Evolutionary conservation across 2,797 vertebrate genomes (phyloP), one percentile per base, ranked within the genome.

Genomic region (Sebastes cheni): DNA sequence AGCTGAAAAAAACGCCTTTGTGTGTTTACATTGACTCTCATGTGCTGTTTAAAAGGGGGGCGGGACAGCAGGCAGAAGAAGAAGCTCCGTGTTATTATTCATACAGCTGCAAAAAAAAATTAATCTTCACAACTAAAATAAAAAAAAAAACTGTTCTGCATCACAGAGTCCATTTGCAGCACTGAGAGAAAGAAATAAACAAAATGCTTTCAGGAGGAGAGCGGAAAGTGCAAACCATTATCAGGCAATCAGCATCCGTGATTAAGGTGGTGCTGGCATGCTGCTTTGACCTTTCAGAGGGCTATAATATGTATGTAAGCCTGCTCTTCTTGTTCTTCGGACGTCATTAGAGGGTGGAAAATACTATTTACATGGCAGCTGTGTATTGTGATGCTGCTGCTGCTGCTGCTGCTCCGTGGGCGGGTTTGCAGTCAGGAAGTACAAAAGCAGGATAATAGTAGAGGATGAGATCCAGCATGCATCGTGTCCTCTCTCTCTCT

Each of bases 21-120:
- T 95, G 93, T 93, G 92, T 94, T 95, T 95, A 95, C 94, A 92
- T 91, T 66, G 88, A 86, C 82, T 78, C 72, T 93, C 91, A 78
- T 91, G 91, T 88, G 91, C 89, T 67, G 85, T n/a, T 54, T n/a
- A 76, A 80, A 90, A 66, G 64, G 92, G 92, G 92, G 93, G 93
- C 85, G 89, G 85, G 88, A 86, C 81, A 54, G 50, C 81, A 54
- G 50, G 50, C 50, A 54, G 22, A 20, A 20, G 0, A 50, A 50
- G 50, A 79, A 75, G 75, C 72, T 22, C 50, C 62, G 32, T 82
- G 73, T 80, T 46, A 71, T 56, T 86, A 70, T 83, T 83, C 23
- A 61, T 79, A 65, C 78, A 83, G 81, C 71, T 82, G 75, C 74
- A 80, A 42, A 50, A 42, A 25, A 39, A 39, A 36, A 36, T 0